Evolutionary conservation across 2,113 vertebrate species (phyloP).

Genomic region (Serinus canaria): DNA sequence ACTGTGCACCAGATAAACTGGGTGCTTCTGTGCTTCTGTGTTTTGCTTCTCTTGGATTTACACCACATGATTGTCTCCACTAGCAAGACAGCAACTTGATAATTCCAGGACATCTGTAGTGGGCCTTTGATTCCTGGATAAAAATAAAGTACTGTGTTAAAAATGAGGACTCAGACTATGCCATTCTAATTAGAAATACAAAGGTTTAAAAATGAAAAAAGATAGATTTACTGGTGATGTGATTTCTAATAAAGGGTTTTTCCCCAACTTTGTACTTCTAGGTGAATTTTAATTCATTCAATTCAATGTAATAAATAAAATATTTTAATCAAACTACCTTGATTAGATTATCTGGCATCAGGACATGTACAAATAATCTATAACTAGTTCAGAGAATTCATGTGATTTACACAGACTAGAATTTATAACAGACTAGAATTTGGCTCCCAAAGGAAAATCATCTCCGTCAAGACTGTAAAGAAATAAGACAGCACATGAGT

Average conservation of each 20-base stretch:
- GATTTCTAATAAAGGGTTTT: neutral
- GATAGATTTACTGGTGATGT: fast-evolving
- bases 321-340: neutral
- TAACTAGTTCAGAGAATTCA: neutral
- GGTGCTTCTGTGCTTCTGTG: neutral
- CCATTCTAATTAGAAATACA: neutral
- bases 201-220: neutral
- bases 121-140: neutral
- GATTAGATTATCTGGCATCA: neutral
- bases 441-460: neutral
- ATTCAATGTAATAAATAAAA: neutral
- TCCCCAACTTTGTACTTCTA: neutral
- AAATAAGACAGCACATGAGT: neutral
- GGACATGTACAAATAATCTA: neutral
- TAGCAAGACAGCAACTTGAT: neutral
- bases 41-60: neutral
- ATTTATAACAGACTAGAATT: neutral
- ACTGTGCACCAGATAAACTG: neutral
- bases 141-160: neutral
- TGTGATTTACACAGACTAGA: neutral
- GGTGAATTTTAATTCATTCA: neutral
- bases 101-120: neutral
- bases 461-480: neutral
- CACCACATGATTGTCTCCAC: neutral
- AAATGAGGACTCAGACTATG: neutral